A percentile compares a stretch with the other conserved stretches of the same genome.
Conservation (phyloP, 2,113 vertebrate genomes). For the Misgurnus anguillicaudatus region DNA sequence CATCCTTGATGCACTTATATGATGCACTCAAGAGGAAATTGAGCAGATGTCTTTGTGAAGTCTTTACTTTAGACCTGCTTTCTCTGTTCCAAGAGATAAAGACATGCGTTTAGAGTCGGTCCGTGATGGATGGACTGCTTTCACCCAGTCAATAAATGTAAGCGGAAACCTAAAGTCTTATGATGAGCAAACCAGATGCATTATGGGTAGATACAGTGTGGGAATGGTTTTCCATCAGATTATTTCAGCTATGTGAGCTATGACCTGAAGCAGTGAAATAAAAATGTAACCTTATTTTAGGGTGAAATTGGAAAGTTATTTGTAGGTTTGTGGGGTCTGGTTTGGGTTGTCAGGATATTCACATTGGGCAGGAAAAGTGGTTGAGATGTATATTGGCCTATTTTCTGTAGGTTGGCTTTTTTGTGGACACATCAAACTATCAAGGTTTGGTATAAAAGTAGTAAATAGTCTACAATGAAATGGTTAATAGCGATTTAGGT, state of each 20-base stretch:
- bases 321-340: neutral
- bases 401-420: neutral
- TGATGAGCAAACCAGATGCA: constrained; percentile 50
- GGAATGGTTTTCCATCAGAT: constrained; percentile 49
- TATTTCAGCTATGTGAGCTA: constrained; percentile 32
- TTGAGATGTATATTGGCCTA: neutral
- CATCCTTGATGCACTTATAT: neutral
- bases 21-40: constrained; percentile 24
- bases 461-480: no score
- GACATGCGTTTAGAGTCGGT: neutral
- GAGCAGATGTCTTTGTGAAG: constrained; percentile 5
- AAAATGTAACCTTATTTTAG: constrained; percentile 24
- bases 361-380: neutral
- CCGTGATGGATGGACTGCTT: constrained; percentile 27
- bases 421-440: neutral
- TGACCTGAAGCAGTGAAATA: constrained; percentile 12
- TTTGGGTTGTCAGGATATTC: neutral
- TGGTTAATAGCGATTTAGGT: no score
- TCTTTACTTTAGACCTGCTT: neutral
- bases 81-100: neutral
- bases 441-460: no score
- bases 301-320: constrained; percentile 20
- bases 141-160: constrained; percentile 25
- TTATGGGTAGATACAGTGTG: constrained; percentile 39
- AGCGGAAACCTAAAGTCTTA: constrained; percentile 42